Conservation (phyloP, 2,888 invertebrate species). For the Morpho helenor region DNA sequence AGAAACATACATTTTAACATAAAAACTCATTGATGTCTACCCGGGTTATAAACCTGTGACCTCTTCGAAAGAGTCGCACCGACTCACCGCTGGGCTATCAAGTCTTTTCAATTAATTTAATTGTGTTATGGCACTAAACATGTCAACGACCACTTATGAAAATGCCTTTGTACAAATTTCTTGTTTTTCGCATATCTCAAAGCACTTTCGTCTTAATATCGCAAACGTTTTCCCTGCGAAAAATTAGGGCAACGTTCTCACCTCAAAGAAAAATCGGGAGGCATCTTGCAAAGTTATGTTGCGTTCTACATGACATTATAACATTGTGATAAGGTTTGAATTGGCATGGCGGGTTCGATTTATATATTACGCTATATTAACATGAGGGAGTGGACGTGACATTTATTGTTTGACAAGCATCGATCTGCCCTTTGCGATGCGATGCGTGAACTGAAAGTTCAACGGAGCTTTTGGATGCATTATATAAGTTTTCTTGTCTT, state of each 20-base stretch:
- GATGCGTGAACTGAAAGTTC: constrained; percentile 57
- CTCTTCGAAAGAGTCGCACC: too few relatives aligned
- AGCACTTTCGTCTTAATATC: constrained; percentile 51
- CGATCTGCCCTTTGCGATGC: constrained; percentile 76
- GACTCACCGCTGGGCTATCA: too few relatives aligned
- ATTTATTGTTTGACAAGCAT: constrained; percentile 79
- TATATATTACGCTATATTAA: constrained; percentile 43
- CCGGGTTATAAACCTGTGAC: too few relatives aligned
- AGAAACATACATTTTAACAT: too few relatives aligned
- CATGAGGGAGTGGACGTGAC: constrained; percentile 77
- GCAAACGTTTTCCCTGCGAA: constrained; percentile 51
- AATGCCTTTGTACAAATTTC: constrained; percentile 3
- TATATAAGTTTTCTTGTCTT: too few relatives aligned
- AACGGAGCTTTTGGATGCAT: constrained; percentile 25
- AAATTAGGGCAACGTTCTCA: constrained; percentile 72
- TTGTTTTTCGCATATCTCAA: constrained; percentile 17
- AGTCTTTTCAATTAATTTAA: too few relatives aligned
- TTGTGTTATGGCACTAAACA: too few relatives aligned
- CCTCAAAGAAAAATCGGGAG: constrained; percentile 70
- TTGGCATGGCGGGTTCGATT: constrained; percentile 21
- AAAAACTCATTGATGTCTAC: too few relatives aligned
- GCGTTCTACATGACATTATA: constrained; percentile 33
- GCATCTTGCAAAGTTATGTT: constrained; percentile 31
- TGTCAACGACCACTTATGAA: not conserved
- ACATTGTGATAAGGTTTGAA: constrained; percentile 26